Evolutionary conservation across 2,797 vertebrate species (phyloP), one percentile per base, ranked within the genome.

Genomic region (Leucoraja ocellata): DNA sequence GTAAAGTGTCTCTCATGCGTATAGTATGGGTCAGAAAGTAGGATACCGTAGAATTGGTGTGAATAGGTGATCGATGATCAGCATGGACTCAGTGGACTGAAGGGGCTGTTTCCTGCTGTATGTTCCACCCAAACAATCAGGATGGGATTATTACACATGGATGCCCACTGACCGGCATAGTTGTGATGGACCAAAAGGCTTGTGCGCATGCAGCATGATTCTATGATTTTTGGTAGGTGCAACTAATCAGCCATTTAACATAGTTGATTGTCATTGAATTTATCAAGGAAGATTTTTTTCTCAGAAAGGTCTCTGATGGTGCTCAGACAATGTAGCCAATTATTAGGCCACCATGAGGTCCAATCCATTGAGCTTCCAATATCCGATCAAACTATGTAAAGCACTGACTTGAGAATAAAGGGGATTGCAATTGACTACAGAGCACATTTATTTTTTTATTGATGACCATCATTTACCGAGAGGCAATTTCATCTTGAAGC

Each of bases 391-490:
- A 91, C 36, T 32, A 39, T 91, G 32, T n/a, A n/a, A n/a, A n/a
- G n/a, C 61, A 68, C 61, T 88, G 84, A 65, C 32, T 32, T 91
- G 88, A 91, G 88, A 71, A 71, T 21, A 25, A 11, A 73, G 18
- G 8, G 9, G 6, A 71, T 91, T 90, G 63, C 63, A 18, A 18
- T 2, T 71, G 23, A 71, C 63, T 36, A 63, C 2, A 16, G 36
- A 71, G n/a, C 65, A 68, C 32, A 36, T 39, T 90, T 39, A 90
- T 71, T 90, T 90, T 16, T 11, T 23, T 18, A 90, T 90, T 90
- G 36, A 90, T 86, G 83, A 86, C 83, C 58, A 86, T 63, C 58
- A 86, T 39, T 68, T 90, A 63, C 86, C 36, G 61, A 90, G 86
- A 68, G 63, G 18, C 86, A 39, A 71, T 90, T 91, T 91, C 32